phyloP scores from a whole-genome alignment of 2,113 vertebrate species.

The Ornithorhynchus anatinus region DNA sequence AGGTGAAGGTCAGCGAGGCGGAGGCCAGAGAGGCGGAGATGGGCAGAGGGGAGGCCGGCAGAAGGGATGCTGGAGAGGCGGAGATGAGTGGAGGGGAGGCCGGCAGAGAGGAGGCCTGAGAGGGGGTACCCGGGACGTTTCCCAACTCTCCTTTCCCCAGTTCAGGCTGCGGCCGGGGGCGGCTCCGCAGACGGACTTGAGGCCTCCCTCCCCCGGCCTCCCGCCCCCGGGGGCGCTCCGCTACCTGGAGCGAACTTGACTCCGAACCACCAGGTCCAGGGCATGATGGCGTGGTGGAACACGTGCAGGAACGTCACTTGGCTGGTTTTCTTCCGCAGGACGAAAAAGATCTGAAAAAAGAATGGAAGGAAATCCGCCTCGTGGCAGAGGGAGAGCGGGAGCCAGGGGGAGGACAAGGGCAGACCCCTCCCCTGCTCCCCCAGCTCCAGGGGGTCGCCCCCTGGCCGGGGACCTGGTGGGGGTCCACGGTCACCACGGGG shows the following conservation, averaged over 20 bases:
- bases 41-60: not conserved
- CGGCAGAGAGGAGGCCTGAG: not conserved
- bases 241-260: constrained; percentile 94
- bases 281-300: constrained; percentile 97
- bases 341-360: constrained; percentile 93
- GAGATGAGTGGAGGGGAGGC: not conserved
- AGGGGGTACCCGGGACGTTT: not conserved
- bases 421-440: too few species aligned
- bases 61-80: too few species aligned
- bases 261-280: constrained; percentile 99
- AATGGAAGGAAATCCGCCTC: constrained; percentile 60
- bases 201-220: too few species aligned
- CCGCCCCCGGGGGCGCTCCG: constrained; percentile 39
- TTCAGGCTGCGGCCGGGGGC: too few species aligned
- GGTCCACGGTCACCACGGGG: too few species aligned
- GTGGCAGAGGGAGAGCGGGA: too few species aligned
- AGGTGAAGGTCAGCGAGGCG: too few species aligned
- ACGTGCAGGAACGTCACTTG: constrained; percentile 97
- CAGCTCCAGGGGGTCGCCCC: too few species aligned
- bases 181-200: too few species aligned
- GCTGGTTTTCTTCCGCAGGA: constrained; percentile 93
- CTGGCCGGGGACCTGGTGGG: too few species aligned
- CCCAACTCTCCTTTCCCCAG: too few species aligned
- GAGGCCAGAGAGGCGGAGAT: not conserved
- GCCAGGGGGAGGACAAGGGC: too few species aligned